Conservation (phyloP, 2,888 invertebrate species). For the Agonum fuliginosum region DNA sequence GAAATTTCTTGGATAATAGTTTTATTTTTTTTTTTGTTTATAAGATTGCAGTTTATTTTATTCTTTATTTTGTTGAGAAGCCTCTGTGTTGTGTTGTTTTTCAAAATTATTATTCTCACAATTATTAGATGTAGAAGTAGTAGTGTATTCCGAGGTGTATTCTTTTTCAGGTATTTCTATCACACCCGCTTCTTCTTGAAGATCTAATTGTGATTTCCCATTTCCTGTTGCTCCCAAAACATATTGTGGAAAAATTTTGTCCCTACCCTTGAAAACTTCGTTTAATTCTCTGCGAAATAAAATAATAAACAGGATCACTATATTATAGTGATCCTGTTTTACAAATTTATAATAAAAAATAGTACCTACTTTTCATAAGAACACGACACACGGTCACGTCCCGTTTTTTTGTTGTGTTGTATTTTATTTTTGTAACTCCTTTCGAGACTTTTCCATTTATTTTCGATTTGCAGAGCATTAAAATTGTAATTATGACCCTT, state of each 20-base stretch:
- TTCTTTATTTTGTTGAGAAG: no score
- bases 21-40: neutral
- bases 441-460: neutral
- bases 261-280: neutral
- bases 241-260: neutral
- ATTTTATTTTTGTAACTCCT: neutral
- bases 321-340: no score
- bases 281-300: neutral
- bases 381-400: neutral
- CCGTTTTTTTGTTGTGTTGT: constrained; percentile 2
- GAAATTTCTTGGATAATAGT: neutral
- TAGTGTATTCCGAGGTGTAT: no score
- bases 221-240: neutral
- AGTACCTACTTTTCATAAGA: neutral
- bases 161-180: neutral
- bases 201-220: neutral
- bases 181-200: neutral
- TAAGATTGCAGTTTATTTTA: no score
- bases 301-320: no score
- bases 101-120: no score
- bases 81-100: no score
- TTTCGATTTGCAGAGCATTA: neutral
- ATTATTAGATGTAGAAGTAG: no score
- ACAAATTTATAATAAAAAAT: no score
- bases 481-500: no score